Conservation (phyloP, 2,888 invertebrate species). For the Thymelicus lineola region DNA sequence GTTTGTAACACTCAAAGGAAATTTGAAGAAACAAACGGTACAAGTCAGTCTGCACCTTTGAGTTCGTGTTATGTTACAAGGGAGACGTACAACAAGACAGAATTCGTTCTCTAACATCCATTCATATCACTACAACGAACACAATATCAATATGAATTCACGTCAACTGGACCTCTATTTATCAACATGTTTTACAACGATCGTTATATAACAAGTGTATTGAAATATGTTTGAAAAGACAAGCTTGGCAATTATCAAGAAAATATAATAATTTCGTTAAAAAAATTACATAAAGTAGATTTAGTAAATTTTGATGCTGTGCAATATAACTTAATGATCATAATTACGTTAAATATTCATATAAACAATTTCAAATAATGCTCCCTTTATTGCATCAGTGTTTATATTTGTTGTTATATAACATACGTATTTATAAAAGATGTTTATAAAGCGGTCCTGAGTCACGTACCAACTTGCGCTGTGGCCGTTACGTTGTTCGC, state of each 20-base stretch:
- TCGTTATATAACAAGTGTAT: conserved; percentile 17
- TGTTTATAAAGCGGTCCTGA: conserved; percentile 29
- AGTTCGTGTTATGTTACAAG: background rate
- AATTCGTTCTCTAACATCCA: conserved; percentile 40
- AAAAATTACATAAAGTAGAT: too few relatives aligned
- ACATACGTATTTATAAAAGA: conserved; percentile 26
- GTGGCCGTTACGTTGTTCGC: conserved; percentile 64
- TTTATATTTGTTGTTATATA: conserved; percentile 20
- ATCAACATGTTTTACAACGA: conserved; percentile 28
- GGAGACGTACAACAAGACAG: conserved; percentile 51
- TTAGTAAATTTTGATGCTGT: too few relatives aligned
- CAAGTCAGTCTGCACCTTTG: too few relatives aligned
- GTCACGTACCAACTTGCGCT: conserved; percentile 82
- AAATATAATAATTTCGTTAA: background rate
- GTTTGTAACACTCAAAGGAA: too few relatives aligned
- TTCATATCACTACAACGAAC: conserved; percentile 28
- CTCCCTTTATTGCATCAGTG: background rate
- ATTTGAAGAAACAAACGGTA: too few relatives aligned
- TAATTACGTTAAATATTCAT: too few relatives aligned
- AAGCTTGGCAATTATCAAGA: too few relatives aligned
- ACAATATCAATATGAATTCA: conserved; percentile 29
- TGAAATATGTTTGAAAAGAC: too few relatives aligned
- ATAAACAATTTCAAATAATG: too few relatives aligned
- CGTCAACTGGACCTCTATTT: conserved; percentile 30
- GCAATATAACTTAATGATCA: too few relatives aligned